Evolutionary conservation across 2,797 vertebrate genomes (phyloP).

Genomic region (Octomys mimax): DNA sequence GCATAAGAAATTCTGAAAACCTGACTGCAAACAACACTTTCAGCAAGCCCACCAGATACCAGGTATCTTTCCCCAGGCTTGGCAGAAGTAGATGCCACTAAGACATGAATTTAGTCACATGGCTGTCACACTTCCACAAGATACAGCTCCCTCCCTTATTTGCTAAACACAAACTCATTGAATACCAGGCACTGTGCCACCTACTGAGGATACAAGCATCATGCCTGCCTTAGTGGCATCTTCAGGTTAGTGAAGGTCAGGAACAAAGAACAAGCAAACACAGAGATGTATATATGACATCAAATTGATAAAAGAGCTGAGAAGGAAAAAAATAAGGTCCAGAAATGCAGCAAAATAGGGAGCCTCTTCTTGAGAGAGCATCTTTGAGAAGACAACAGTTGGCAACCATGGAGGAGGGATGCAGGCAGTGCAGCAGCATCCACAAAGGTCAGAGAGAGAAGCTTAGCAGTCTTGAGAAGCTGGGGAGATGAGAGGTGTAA

Average conservation of each 20-base stretch:
- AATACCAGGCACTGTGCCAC: background rate
- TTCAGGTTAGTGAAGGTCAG: background rate
- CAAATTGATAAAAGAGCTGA: background rate
- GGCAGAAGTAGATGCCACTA: background rate
- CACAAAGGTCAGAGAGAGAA: background rate
- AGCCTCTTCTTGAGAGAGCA: background rate
- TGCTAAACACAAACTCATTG: background rate
- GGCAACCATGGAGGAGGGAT: background rate
- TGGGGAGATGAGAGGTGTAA: background rate
- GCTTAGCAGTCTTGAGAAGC: too few species aligned
- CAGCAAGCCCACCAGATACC: slow-evolving; percentile 96
- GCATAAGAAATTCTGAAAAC: slow-evolving; percentile 91
- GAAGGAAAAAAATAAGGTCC: background rate
- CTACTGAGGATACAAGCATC: background rate
- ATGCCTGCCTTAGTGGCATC: background rate
- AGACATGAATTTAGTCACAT: background rate
- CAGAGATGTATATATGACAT: background rate
- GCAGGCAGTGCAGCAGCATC: too few species aligned
- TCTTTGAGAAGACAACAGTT: background rate
- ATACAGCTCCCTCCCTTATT: background rate
- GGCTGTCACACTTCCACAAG: background rate
- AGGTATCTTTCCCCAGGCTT: slow-evolving; percentile 89
- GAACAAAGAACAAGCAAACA: background rate
- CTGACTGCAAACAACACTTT: slow-evolving; percentile 93
- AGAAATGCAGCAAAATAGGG: background rate